Percentiles rank a stretch among this genome's conserved stretches.
phyloP scores from a whole-genome alignment of 2,113 vertebrate species.

The Platysteira castanea region DNA sequence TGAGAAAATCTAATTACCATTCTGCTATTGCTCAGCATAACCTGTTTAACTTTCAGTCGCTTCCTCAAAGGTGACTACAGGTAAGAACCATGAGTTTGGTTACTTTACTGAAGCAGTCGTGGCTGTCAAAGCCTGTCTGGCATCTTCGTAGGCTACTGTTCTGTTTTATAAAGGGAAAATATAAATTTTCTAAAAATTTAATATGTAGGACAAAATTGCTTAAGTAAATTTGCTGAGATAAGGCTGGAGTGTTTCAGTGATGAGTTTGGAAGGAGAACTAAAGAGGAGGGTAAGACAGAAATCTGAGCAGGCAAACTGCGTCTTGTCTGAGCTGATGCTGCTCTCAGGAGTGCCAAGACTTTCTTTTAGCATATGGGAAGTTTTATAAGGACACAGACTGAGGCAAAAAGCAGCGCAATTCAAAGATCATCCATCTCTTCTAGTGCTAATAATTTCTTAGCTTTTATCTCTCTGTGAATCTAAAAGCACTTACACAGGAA shows the following conservation, averaged over 20 bases:
- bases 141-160: not conserved
- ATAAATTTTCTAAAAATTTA: not conserved
- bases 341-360: not conserved
- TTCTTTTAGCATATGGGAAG: not conserved
- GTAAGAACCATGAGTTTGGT: not conserved
- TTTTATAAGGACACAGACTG: not conserved
- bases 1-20: not conserved
- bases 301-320: not conserved
- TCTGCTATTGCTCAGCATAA: not conserved
- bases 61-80: not conserved
- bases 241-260: not conserved
- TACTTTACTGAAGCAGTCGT: not conserved
- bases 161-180: not conserved
- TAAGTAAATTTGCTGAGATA: not conserved
- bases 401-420: not conserved
- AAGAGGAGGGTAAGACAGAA: not conserved
- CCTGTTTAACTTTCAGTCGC: not conserved
- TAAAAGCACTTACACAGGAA: conserved; percentile 1
- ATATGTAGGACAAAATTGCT: not conserved
- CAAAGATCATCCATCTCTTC: not conserved
- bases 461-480: conserved; percentile 2
- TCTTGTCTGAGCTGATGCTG: not conserved
- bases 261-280: not conserved
- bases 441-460: not conserved
- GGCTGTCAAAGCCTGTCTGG: not conserved